A percentile compares a stretch with the other conserved stretches of the same genome.
These are phyloP conservation scores for Chrysopa pallens DNA, from an alignment of 1,140 invertebrate genomes.

Conservation along the genomic window DNA sequence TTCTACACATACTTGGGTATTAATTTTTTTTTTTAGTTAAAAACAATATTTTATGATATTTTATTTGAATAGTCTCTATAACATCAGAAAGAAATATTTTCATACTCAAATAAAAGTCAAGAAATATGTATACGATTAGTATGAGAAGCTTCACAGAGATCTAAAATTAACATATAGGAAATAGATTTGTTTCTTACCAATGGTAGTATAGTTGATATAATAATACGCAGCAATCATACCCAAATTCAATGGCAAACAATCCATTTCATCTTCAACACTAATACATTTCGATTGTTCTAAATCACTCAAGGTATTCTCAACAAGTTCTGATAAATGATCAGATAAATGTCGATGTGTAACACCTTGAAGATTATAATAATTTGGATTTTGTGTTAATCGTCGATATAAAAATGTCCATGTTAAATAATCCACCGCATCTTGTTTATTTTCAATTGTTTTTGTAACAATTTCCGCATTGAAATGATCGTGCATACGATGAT, in stretches of 20 bases:
- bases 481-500: conserved; percentile 96
- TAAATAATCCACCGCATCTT: conserved; percentile 97
- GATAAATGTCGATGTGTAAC: conserved; percentile 93
- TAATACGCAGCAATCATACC: conserved; percentile 99
- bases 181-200: conserved; percentile 37
- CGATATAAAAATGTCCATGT: conserved; percentile 99
- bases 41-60: too few relatives aligned
- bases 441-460: conserved; percentile 99
- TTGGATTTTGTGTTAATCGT: conserved; percentile 95
- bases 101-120: too few relatives aligned
- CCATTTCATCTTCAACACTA: conserved; percentile 95
- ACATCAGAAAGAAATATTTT: too few relatives aligned
- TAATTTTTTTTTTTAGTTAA: too few relatives aligned
- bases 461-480: conserved; percentile 99
- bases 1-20: too few relatives aligned
- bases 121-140: too few relatives aligned
- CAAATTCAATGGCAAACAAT: conserved; percentile 86
- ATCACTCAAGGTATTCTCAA: conserved; percentile 89
- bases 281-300: conserved; percentile 97
- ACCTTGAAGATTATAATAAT: conserved; percentile 97
- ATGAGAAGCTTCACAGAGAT: too few relatives aligned
- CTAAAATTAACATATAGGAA: too few relatives aligned
- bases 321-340: conserved; percentile 95
- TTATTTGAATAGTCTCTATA: too few relatives aligned
- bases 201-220: conserved; percentile 99